Evolutionary conservation across 2,888 invertebrate species (phyloP).

Genomic region (Temnothorax ravouxi): DNA sequence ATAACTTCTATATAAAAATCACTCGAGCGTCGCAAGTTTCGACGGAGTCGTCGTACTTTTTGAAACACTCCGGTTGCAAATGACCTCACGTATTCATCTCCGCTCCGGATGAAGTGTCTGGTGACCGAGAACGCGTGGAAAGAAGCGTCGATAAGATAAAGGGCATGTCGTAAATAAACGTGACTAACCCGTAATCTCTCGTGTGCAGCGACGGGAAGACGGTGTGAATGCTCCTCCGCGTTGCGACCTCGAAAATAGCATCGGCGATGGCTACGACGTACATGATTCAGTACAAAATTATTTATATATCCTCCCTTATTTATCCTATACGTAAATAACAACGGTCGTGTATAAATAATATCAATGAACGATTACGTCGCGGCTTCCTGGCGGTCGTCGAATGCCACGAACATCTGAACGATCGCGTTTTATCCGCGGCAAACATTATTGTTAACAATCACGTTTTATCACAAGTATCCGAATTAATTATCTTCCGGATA

Average conservation of each 20-base stretch:
- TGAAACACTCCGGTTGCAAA: neutral
- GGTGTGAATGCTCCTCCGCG: neutral
- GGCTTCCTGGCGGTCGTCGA: neutral
- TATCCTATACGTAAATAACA: slow-evolving; percentile 48
- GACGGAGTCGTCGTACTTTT: neutral
- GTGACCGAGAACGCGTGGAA: slow-evolving; percentile 21
- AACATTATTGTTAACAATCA: neutral
- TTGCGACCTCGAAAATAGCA: slow-evolving; percentile 58
- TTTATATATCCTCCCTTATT: slow-evolving; percentile 63
- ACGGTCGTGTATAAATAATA: neutral
- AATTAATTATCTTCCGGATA: slow-evolving; percentile 9
- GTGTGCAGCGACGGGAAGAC: slow-evolving; percentile 18
- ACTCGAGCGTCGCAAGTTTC: neutral
- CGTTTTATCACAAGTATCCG: slow-evolving; percentile 11
- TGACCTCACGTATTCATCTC: slow-evolving; percentile 51
- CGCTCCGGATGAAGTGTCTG: slow-evolving; percentile 34
- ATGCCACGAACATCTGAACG: neutral
- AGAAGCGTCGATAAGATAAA: slow-evolving; percentile 67
- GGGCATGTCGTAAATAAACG: slow-evolving; percentile 59
- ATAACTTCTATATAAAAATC: neutral
- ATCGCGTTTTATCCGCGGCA: neutral
- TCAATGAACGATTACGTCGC: slow-evolving; percentile 38
- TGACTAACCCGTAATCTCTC: slow-evolving; percentile 52
- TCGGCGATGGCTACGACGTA: neutral
- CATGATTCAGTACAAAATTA: slow-evolving; percentile 47